Evolutionary conservation across 37 sponge, comb jelly and placozoan species (phyloP).

Genomic region (Lycopodina hypogea): DNA sequence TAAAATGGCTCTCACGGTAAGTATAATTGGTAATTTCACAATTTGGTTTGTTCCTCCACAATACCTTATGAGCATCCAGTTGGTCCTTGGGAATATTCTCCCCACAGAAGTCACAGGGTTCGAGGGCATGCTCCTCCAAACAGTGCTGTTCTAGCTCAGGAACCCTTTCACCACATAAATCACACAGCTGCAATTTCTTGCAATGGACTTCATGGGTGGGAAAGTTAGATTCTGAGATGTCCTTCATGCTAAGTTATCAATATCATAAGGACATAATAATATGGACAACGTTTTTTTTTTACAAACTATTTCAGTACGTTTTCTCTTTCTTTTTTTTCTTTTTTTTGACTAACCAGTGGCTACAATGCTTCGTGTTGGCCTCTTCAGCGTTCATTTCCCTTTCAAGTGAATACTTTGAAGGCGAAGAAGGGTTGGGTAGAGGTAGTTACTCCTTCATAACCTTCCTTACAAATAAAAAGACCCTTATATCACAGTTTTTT

Average conservation of each 20-base stretch:
- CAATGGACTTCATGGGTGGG: constrained; percentile 62
- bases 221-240: constrained; percentile 32
- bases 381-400: neutral
- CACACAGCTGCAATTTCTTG: constrained; percentile 36
- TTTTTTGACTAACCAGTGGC: constrained; percentile 4
- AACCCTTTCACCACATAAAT: constrained; percentile 52
- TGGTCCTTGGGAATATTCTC: constrained; percentile 12
- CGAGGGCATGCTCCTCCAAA: constrained; percentile 52
- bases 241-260: constrained; percentile 37
- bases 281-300: neutral
- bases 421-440: too few species aligned
- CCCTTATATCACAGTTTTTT: too few species aligned
- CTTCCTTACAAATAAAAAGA: too few species aligned
- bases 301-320: too few species aligned
- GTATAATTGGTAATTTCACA: too few species aligned
- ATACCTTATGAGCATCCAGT: constrained; percentile 63
- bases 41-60: neutral
- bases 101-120: constrained; percentile 53
- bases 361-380: neutral
- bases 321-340: too few species aligned
- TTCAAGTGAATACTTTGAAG: too few species aligned
- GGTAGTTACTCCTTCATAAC: too few species aligned
- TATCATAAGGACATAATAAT: neutral
- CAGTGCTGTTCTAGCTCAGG: constrained; percentile 59
- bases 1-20: too few species aligned